Evolutionary conservation across 2,113 vertebrate genomes (phyloP), one percentile per base, ranked within the genome.

Genomic region (Phocoena sinus): DNA sequence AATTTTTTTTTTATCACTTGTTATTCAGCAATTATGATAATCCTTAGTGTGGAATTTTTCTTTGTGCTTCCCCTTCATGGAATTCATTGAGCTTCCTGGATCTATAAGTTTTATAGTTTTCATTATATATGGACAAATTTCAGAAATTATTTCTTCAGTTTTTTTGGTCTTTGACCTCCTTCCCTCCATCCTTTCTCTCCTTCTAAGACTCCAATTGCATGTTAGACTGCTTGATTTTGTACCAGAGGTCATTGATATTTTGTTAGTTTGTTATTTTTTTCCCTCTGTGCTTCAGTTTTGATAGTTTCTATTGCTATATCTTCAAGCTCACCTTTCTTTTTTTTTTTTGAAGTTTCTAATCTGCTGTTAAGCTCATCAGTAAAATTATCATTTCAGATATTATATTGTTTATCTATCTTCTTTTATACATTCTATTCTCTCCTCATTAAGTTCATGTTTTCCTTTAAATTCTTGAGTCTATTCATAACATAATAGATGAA

Each of bases 401-500:
- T 73, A 25, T 15, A 81, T n/a, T 62, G 47, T 65, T 91, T 88
- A 73, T 70, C 25, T 68, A 33, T 89, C 31, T 95, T 70, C 33
- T 36, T 91, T 89, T 74, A 88, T 47, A 81, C 84, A 87, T 36
- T 81, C 36, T 81, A 65, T 50, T 85, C 23, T 77, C 11, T 96
- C 86, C 11, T 96, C 81, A 63, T 71, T 88, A 86, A 92, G 20
- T 86, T 73, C 23, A 71, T 68, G 12, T 71, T 93, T 92, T 70
- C 47, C 36, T 41, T 63, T 88, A 96, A 93, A 88, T 68, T 25
- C 11, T 88, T 96, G 8, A 36, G 47, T 13, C 88, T 31, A 58
- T 91, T 94, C 25, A 94, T 60, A 89, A 20, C 41, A 87, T 74
- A 87, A 82, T 50, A 96, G 62, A 38, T 87, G 47, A 91, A 92